These are phyloP conservation scores for Eriosoma lanigerum DNA, from an alignment of 1,140 invertebrate species.

Conservation along the genomic window DNA sequence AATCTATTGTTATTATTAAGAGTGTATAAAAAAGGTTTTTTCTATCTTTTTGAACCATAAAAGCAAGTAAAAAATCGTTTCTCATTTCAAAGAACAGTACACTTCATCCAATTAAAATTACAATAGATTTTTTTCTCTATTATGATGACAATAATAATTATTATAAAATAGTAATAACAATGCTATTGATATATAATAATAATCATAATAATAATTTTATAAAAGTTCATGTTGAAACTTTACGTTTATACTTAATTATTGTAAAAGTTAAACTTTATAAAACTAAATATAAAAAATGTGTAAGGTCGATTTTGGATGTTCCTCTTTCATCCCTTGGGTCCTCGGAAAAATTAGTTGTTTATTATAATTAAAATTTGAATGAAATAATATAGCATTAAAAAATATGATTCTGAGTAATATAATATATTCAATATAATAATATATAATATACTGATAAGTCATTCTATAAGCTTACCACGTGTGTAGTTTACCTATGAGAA, in stretches of 20 bases:
- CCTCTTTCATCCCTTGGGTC: too few relatives aligned
- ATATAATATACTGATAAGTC: too few relatives aligned
- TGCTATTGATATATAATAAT: background rate
- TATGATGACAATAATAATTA: background rate
- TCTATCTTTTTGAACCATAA: background rate
- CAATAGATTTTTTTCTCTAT: background rate
- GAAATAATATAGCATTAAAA: too few relatives aligned
- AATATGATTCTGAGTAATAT: too few relatives aligned
- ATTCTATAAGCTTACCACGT: too few relatives aligned
- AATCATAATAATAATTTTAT: background rate
- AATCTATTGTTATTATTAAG: background rate
- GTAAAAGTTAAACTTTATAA: background rate
- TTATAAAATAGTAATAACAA: background rate
- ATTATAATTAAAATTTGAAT: too few relatives aligned
- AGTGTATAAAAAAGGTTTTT: background rate
- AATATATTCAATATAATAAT: too few relatives aligned
- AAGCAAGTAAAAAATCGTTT: too few relatives aligned
- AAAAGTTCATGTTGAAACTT: background rate
- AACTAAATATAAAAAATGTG: too few relatives aligned
- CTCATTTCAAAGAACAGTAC: background rate
- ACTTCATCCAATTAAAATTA: background rate
- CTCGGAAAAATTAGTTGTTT: too few relatives aligned
- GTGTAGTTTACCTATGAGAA: too few relatives aligned
- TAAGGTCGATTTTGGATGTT: too few relatives aligned
- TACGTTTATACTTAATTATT: constrained; percentile 3